Evolutionary conservation across 2,888 invertebrate genomes (phyloP).

Genomic region (Timema cristinae): DNA sequence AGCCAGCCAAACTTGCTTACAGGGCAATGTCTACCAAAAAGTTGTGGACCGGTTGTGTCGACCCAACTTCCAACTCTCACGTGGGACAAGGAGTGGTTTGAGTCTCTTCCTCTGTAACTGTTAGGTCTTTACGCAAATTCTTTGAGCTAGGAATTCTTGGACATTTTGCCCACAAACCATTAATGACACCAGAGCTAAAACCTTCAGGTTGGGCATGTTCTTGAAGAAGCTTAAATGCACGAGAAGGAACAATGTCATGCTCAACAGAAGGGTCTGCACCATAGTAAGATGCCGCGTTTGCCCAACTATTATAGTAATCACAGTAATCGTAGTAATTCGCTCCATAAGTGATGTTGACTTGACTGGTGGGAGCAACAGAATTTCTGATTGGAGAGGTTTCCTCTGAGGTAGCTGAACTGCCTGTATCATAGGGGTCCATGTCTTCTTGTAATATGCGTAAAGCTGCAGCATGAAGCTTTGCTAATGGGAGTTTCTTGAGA

Average conservation of each 20-base stretch:
- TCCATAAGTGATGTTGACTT: slow-evolving; percentile 43
- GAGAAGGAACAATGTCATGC: slow-evolving; percentile 54
- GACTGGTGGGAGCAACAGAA: slow-evolving; percentile 23
- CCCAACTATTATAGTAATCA: slow-evolving; percentile 56
- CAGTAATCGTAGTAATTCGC: slow-evolving; percentile 50
- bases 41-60: slow-evolving; percentile 10
- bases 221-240: slow-evolving; percentile 54
- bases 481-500: slow-evolving; percentile 53
- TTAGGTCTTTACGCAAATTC: slow-evolving; percentile 39
- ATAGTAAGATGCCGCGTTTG: slow-evolving; percentile 38
- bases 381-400: slow-evolving; percentile 38
- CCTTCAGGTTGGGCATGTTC: slow-evolving; percentile 44
- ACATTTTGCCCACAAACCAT: slow-evolving; percentile 56
- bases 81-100: slow-evolving; percentile 14
- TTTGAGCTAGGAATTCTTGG: slow-evolving; percentile 59
- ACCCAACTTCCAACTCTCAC: slow-evolving; percentile 14
- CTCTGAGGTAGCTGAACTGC: slow-evolving; percentile 42
- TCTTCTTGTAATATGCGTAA: slow-evolving; percentile 56
- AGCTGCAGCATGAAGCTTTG: slow-evolving; percentile 56
- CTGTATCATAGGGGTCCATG: slow-evolving; percentile 47
- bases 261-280: slow-evolving; percentile 37
- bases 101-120: slow-evolving; percentile 17
- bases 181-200: slow-evolving; percentile 44
- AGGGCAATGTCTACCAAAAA: slow-evolving; percentile 14
- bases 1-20: slow-evolving; percentile 17